These are phyloP conservation scores for Tipula unca DNA, from an alignment of 2,888 invertebrate species.

Conservation along the genomic window DNA sequence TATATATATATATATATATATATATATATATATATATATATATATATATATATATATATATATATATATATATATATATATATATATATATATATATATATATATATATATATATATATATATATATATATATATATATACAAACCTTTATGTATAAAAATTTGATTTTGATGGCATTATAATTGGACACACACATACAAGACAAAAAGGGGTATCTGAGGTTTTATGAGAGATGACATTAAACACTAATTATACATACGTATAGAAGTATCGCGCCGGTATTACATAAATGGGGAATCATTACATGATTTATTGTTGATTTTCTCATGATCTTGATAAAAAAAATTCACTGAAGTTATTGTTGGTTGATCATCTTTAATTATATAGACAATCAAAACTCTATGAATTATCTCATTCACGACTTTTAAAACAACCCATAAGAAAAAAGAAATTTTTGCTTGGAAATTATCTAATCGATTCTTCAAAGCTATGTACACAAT, in stretches of 20 bases:
- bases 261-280: neutral
- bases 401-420: neutral
- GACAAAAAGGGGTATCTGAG: neutral
- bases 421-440: neutral
- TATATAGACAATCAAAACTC: neutral
- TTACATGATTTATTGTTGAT: neutral
- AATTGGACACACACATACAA: neutral
- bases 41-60: no score
- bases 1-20: neutral
- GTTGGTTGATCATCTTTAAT: neutral
- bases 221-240: neutral
- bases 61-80: no score
- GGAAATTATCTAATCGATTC: neutral
- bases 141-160: neutral
- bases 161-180: neutral
- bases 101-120: no score
- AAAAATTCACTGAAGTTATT: neutral
- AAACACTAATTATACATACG: neutral
- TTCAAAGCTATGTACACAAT: neutral
- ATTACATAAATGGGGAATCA: neutral
- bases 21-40: no score
- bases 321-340: neutral
- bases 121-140: neutral
- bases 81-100: no score
- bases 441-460: neutral